A percentile compares a stretch with the other conserved stretches of the same genome.
phyloP scores from a whole-genome alignment of 1,140 invertebrate species.

The Nephila pilipes region DNA sequence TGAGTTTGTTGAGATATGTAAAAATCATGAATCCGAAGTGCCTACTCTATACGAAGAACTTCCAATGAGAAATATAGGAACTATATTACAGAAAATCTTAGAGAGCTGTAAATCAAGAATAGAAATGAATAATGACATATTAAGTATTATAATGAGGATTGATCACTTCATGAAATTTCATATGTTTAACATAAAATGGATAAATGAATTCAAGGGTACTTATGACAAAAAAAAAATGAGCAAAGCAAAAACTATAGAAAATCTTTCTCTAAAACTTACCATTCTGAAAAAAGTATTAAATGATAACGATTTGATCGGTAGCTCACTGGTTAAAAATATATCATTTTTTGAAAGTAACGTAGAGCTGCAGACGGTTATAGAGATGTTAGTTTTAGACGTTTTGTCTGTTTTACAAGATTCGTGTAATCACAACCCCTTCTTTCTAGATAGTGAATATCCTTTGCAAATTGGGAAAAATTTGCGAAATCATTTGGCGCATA shows the following conservation, averaged over 20 bases:
- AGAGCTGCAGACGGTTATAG: slow-evolving; percentile 18
- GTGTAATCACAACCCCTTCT: neutral
- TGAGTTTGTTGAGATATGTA: neutral
- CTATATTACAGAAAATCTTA: neutral
- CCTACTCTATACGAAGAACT: neutral
- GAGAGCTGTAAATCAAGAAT: neutral
- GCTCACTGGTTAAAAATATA: neutral
- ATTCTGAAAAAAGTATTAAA: neutral
- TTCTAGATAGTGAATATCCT: slow-evolving; percentile 19
- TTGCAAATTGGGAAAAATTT: neutral
- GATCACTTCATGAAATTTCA: neutral
- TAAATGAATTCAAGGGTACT: neutral
- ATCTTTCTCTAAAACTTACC: neutral
- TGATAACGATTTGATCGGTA: neutral
- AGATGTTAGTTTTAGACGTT: slow-evolving; percentile 36
- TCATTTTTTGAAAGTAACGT: neutral
- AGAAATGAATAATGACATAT: neutral
- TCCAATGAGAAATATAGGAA: neutral
- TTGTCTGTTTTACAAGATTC: slow-evolving; percentile 11
- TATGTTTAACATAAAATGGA: neutral
- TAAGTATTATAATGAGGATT: neutral
- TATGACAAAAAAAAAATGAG: no score
- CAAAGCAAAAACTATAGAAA: no score
- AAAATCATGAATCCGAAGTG: neutral
- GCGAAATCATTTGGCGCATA: slow-evolving; percentile 29